A percentile compares a stretch with the other conserved stretches of the same genome.
Conservation (phyloP, 2,888 invertebrate genomes). For the Oxyteleia sp. region DNA sequence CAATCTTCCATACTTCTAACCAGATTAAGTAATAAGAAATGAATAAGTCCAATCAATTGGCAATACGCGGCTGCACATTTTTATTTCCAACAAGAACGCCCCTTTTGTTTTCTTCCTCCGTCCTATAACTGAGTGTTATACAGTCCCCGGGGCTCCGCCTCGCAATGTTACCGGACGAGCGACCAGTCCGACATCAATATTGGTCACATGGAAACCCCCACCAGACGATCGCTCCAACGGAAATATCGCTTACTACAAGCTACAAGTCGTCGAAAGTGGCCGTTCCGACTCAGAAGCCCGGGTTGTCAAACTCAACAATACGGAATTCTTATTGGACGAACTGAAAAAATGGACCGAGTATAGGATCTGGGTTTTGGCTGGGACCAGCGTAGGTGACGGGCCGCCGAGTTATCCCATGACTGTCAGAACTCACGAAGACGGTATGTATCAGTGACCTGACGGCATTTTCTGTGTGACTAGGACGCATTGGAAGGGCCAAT, state of each 20-base stretch:
- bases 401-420: too few species aligned
- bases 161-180: constrained; percentile 96
- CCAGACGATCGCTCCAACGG: constrained; percentile 97
- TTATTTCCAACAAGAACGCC: constrained; percentile 80
- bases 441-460: too few species aligned
- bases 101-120: constrained; percentile 84
- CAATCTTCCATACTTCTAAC: too few species aligned
- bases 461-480: too few species aligned
- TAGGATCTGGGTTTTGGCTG: constrained; percentile 98
- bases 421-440: too few species aligned
- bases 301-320: constrained; percentile 93
- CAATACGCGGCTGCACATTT: constrained; percentile 80
- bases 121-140: constrained; percentile 88
- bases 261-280: constrained; percentile 95
- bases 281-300: constrained; percentile 95
- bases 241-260: constrained; percentile 97
- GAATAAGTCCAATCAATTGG: constrained; percentile 58
- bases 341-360: constrained; percentile 98
- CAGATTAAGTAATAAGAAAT: not conserved
- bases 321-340: constrained; percentile 94
- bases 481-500: too few species aligned
- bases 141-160: constrained; percentile 99
- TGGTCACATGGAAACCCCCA: constrained; percentile 97
- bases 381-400: constrained; percentile 98
- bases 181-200: constrained; percentile 95